These are phyloP conservation scores for Cheirogaleus major DNA, from an alignment of 2,797 vertebrate genomes.

Conservation along the genomic window DNA sequence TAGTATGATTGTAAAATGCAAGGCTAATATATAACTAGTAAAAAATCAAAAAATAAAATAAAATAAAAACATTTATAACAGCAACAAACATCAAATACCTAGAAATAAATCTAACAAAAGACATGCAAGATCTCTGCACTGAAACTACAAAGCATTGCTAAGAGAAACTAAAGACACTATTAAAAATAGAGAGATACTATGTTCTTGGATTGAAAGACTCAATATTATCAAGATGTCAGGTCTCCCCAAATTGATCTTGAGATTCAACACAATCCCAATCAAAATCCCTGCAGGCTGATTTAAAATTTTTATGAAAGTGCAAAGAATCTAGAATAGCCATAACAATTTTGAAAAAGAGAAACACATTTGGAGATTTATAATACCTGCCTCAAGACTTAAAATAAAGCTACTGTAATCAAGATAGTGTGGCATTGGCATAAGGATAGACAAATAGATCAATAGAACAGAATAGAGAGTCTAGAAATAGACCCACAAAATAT, in stretches of 20 bases:
- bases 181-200: neutral
- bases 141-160: neutral
- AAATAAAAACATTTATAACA: neutral
- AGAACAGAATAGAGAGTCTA: neutral
- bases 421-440: neutral
- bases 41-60: neutral
- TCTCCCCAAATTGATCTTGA: neutral
- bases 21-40: neutral
- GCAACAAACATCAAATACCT: slow-evolving; percentile 20
- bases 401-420: neutral
- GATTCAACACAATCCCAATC: neutral
- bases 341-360: neutral
- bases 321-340: neutral
- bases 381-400: neutral
- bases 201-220: neutral
- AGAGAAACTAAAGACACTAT: neutral
- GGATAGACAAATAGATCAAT: neutral
- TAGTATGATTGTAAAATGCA: neutral
- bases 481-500: slow-evolving; percentile 25
- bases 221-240: neutral
- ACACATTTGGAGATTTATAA: neutral
- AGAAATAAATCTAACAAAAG: neutral
- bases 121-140: neutral
- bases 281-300: neutral
- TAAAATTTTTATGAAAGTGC: neutral